phyloP scores from a whole-genome alignment of 2,113 vertebrate species.

The Cynoglossus semilaevis region DNA sequence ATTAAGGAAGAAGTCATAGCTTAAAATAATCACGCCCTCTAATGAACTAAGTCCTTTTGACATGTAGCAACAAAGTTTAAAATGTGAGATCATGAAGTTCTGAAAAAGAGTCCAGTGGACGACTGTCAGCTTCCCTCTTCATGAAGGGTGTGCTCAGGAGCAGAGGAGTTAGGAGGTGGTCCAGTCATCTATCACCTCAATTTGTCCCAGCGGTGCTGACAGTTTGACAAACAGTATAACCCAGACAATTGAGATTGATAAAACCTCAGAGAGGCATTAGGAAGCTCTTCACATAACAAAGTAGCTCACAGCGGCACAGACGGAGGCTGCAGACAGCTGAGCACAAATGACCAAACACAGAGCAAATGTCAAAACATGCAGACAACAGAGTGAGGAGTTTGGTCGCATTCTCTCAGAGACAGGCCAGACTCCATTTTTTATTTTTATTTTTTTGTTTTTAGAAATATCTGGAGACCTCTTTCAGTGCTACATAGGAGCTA shows the following conservation, averaged over 20 bases:
- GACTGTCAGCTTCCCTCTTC: slow-evolving; percentile 31
- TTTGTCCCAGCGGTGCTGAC: slow-evolving; percentile 38
- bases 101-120: slow-evolving; percentile 17
- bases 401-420: background rate
- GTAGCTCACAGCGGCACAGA: slow-evolving; percentile 9
- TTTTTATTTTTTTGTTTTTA: background rate
- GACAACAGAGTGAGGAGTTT: background rate
- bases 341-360: slow-evolving; percentile 1
- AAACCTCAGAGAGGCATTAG: slow-evolving; percentile 30
- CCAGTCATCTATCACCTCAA: slow-evolving; percentile 44
- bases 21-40: too few species aligned
- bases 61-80: background rate
- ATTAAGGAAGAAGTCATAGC: too few species aligned
- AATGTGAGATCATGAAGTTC: slow-evolving; percentile 20
- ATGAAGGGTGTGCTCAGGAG: slow-evolving; percentile 5
- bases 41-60: too few species aligned
- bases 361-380: slow-evolving; percentile 5
- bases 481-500: too few species aligned
- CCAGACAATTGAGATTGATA: slow-evolving; percentile 57
- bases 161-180: slow-evolving; percentile 28
- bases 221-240: slow-evolving; percentile 53
- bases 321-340: background rate
- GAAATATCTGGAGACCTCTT: too few species aligned
- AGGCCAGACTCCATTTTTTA: background rate
- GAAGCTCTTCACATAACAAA: slow-evolving; percentile 28